A percentile compares a stretch with the other conserved stretches of the same genome.
These are phyloP conservation scores for Coleophora flavipennella DNA, from an alignment of 2,888 invertebrate genomes.

Conservation along the genomic window DNA sequence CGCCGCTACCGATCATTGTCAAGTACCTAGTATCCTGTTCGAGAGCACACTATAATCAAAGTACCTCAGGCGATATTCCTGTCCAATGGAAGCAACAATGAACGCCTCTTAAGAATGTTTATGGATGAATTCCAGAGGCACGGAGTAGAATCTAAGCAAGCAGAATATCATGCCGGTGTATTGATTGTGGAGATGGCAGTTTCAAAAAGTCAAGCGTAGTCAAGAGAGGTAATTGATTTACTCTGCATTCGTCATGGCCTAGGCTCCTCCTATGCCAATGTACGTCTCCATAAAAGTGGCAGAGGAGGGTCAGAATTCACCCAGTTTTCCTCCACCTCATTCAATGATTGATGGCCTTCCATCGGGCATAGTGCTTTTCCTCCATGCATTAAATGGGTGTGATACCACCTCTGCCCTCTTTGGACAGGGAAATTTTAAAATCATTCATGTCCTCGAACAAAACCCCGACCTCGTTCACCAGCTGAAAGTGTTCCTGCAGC, in stretches of 20 bases:
- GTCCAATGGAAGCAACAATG: conserved; percentile 1
- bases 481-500: no score
- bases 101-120: not conserved
- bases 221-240: not conserved
- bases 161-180: not conserved
- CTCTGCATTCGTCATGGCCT: not conserved
- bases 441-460: not conserved
- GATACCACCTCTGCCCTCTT: no score
- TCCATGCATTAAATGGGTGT: not conserved
- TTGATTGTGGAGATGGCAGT: not conserved
- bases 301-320: no score
- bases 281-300: no score
- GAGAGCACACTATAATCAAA: not conserved
- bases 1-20: not conserved
- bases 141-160: conserved; percentile 1
- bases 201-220: not conserved
- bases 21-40: not conserved
- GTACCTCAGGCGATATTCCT: not conserved
- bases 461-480: no score
- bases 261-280: not conserved
- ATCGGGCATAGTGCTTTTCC: not conserved
- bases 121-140: not conserved
- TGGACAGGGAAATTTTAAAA: not conserved
- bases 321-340: not conserved
- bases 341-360: not conserved